Evolutionary conservation across 2,888 invertebrate genomes (phyloP).

Genomic region (Litoditis marina): DNA sequence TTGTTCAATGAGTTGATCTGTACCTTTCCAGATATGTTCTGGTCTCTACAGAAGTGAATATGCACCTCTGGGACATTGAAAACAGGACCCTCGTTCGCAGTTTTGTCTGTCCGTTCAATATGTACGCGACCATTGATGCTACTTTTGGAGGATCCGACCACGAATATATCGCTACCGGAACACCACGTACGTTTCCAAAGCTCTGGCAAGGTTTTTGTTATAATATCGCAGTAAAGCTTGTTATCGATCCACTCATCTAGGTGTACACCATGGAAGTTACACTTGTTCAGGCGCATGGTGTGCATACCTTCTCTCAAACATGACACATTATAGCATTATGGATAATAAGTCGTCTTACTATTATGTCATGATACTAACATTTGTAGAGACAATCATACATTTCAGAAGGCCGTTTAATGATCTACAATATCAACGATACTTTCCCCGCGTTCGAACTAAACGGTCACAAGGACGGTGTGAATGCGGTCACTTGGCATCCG

Average conservation of each 20-base stretch:
- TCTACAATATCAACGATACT: slow-evolving; percentile 30
- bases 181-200: slow-evolving; percentile 13
- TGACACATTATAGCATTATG: too few relatives aligned
- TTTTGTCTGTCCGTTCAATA: slow-evolving; percentile 23
- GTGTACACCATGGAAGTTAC: too few relatives aligned
- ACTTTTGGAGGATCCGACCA: slow-evolving; percentile 29
- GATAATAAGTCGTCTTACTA: too few relatives aligned
- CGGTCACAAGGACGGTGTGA: slow-evolving; percentile 22
- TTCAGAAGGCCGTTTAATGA: slow-evolving; percentile 19
- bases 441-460: slow-evolving; percentile 19
- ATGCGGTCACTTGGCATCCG: slow-evolving; percentile 33
- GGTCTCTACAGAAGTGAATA: slow-evolving; percentile 18
- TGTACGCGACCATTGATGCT: slow-evolving; percentile 19
- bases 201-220: too few relatives aligned
- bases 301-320: too few relatives aligned
- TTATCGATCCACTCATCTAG: too few relatives aligned
- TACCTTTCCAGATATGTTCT: slow-evolving; percentile 14
- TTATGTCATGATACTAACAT: background rate
- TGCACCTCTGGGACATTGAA: slow-evolving; percentile 29
- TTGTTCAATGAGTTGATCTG: too few relatives aligned
- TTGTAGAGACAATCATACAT: background rate
- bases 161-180: slow-evolving; percentile 27
- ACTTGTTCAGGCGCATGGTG: too few relatives aligned
- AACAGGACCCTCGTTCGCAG: slow-evolving; percentile 21
- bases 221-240: too few relatives aligned